Evolutionary conservation across 2,888 invertebrate genomes (phyloP), one percentile per base, ranked within the genome.

Genomic region (Galerucella nymphaeae): DNA sequence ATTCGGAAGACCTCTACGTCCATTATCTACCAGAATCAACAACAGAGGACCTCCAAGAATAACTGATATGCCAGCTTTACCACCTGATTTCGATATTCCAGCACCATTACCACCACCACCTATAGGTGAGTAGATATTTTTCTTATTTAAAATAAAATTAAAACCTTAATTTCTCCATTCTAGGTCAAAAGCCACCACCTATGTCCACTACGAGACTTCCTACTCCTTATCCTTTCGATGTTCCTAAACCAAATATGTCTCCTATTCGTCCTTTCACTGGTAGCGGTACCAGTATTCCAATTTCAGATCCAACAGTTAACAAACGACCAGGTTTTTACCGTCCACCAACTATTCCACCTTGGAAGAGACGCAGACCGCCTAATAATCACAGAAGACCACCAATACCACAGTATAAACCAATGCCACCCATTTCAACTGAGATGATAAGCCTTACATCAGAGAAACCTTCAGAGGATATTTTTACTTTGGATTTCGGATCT

Each of bases 41-140:
- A 96, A 97, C 83, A 88, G 97, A 73, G 96, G 96, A 0, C 97
- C 96, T 0, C 96, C 96, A 0, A 90, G 95, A 77, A 93, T 96
- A 77, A 91, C 94, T 0, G 95, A 95, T 80, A 89, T 93, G 0
- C 93, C 93, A 57, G 91, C 91, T 0, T 80, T 94, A 41, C 91
- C 91, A 0, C 89, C 91, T n/a, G 92, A 93, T 73, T 91, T 91
- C 76, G 92, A 93, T 79, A 85, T 88, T 0, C 89, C 89, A 0
- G 87, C 88, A 11, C 88, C 88, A 79, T 83, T 88, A 80, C 86
- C 88, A 23, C 85, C 85, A 0, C 86, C 85, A 16, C 77, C 79
- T 20, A 30, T 79, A 71, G 77, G 80, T 80, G 71, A 48, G 11
- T 14, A n/a, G 48, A 55, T 11, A 55, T 6, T 50, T 23, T 23